Conservation (phyloP, 2,113 vertebrate species). For the Amazona vittata region DNA sequence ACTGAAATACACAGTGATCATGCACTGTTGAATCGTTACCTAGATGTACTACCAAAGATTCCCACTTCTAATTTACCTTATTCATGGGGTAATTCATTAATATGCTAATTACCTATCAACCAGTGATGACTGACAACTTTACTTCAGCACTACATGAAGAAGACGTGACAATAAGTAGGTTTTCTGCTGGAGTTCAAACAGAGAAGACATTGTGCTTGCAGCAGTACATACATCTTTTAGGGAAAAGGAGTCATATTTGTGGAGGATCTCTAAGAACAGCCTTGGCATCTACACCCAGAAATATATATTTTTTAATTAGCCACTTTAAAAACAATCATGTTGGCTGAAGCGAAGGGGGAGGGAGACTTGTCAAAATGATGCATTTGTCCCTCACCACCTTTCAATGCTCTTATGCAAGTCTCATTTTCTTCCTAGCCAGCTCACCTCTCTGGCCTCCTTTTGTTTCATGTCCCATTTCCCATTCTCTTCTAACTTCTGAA, state of each 20-base stretch:
- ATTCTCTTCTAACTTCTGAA: conserved; percentile 71
- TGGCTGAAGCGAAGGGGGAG: conserved; percentile 24
- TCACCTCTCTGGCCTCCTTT: conserved; percentile 64
- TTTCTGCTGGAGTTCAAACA: background rate
- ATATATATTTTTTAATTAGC: conserved; percentile 56
- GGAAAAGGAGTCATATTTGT: background rate
- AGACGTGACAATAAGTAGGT: background rate
- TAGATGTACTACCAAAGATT: background rate
- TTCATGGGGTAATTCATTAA: conserved; percentile 5
- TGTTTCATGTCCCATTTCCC: conserved; percentile 43
- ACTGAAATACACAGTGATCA: background rate
- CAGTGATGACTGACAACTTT: conserved; percentile 10
- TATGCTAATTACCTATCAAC: conserved; percentile 37
- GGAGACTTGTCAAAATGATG: conserved; percentile 41
- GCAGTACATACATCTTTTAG: background rate
- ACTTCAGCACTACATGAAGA: background rate
- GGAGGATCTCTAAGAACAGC: conserved; percentile 12
- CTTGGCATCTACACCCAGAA: conserved; percentile 27
- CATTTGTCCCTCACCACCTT: conserved; percentile 47
- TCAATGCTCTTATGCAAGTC: conserved; percentile 38
- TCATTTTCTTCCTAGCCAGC: conserved; percentile 55
- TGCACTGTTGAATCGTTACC: background rate
- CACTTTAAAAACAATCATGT: conserved; percentile 47
- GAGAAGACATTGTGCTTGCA: background rate
- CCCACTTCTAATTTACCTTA: background rate